Base-by-base conservation (phyloP, 2,797 vertebrate species). In the Orientallactaga sibirica region DNA sequence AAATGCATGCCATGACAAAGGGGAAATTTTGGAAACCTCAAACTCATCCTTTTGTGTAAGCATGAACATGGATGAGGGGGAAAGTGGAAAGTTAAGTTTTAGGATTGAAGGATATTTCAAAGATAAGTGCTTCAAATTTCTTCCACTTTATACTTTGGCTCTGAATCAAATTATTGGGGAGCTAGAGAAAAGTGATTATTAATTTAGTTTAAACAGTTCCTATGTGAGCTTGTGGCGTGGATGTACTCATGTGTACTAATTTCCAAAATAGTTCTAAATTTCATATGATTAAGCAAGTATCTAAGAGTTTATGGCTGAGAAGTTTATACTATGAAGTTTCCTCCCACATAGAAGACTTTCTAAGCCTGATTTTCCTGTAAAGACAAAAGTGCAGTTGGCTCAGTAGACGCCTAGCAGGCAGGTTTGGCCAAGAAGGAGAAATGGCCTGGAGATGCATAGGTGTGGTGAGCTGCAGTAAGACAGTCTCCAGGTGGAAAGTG, bases 121-220 rank as follows among this genome's bases (percentile, higher is more conserved):
- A 74, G 37, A 9, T 11, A 3, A 2, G 0, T 0, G 62, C 0
- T 52, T 5, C 9, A 43, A 22, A 4, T 27, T 0, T 66, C 0
- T n/a, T 10, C n/a, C 20, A 52, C 22, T 15, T 0, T 7, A 11
- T 27, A 16, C n/a, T 41, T 61, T n/a, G 20, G 5, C 27, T 7
- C 19, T 73, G 41, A 58, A 66, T 74, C 33, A 58, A n/a, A 10
- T 48, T 43, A 0, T 33, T 73, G 7, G 9, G 12, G 48, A 74
- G 18, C 25, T 11, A 90, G 33, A 92, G 25, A 7, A 64, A 74
- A 70, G 19, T 18, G 18, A 58, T 74, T 78, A 11, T 33, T 41
- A 22, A 3, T 18, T 58, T 22, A 64, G n/a, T 19, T 43, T 78
- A 19, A 52, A 24, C 0, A 62, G 29, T 66, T 88, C 24, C 12